Conservation (phyloP, 1,140 invertebrate species). For the Phortica variegata region DNA sequence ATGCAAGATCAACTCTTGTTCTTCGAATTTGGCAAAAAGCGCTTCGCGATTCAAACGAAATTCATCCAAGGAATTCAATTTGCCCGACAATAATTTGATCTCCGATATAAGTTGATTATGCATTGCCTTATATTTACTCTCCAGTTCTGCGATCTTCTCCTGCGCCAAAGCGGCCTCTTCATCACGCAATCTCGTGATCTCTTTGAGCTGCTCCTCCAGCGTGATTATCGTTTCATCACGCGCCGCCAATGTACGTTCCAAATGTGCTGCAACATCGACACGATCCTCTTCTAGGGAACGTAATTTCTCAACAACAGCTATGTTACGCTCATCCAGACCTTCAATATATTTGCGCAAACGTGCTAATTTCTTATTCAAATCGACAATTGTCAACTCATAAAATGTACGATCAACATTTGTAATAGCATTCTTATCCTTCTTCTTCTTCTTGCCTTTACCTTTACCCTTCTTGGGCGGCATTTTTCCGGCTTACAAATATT, state of each 20-base stretch:
- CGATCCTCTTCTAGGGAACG: constrained; percentile 76
- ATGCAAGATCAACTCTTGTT: constrained; percentile 73
- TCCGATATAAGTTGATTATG: constrained; percentile 81
- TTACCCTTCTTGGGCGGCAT: constrained; percentile 63
- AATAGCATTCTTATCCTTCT: constrained; percentile 61
- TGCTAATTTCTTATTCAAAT: constrained; percentile 74
- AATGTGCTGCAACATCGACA: constrained; percentile 76
- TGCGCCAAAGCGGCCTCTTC: constrained; percentile 57
- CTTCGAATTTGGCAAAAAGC: constrained; percentile 78
- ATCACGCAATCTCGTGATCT: constrained; percentile 61
- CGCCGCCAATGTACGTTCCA: constrained; percentile 73
- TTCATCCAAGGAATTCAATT: constrained; percentile 83
- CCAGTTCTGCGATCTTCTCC: constrained; percentile 62
- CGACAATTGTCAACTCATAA: constrained; percentile 78
- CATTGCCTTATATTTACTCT: constrained; percentile 75
- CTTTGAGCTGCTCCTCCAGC: constrained; percentile 69
- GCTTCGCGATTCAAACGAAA: constrained; percentile 81
- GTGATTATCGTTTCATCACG: constrained; percentile 76
- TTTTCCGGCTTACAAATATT: constrained; percentile 4
- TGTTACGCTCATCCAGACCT: constrained; percentile 72
- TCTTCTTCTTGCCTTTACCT: constrained; percentile 59
- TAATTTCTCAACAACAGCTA: constrained; percentile 66
- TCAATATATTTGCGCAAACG: constrained; percentile 70
- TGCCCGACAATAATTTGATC: constrained; percentile 80
- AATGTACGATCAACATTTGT: constrained; percentile 69